Evolutionary conservation across 2,113 vertebrate species (phyloP), one percentile per base, ranked within the genome.

Genomic region (Limanda limanda): DNA sequence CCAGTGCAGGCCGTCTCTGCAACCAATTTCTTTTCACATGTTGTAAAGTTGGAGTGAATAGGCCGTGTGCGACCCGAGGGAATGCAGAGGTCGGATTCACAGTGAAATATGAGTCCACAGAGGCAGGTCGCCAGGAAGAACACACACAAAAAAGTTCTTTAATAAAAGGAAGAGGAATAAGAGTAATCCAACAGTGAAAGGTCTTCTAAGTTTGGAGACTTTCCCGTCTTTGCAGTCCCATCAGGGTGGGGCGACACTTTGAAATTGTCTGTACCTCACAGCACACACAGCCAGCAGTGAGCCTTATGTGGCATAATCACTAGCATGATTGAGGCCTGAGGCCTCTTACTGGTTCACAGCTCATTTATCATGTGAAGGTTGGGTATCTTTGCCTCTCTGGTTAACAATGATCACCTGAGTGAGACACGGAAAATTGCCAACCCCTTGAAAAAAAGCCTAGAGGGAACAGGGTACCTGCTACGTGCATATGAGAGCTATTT

Each of bases 41-140:
- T 79, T 89, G 75, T 85, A 80, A 83, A 85, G 85, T 82, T 72
- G 62, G 45, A 80, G 76, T 70, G 81, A 84, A 83, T 71, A 76
- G 67, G 75, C 70, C 23, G 3, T 20, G 12, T 47, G 64, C 62
- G 6, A 64, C 88, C 74, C 35, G 0, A 66, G 78, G 83, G 78
- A 86, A 86, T 56, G 21, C 51, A 42, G 60, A 79, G 80, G 83
- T 78, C n/a, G 25, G 76, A 82, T 78, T 78, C 68, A 63, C 76
- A 76, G 76, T 78, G 73, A 86, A 87, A 78, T 79, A 71, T 25
- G 20, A 85, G 78, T 67, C 79, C 79, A 67, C 63, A 14, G 63
- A 82, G 69, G 72, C 65, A 12, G 63, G 56, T 58, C 76, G 77
- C 77, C 68, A 77, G 52, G 69, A 84, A 71, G 74, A 88, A 84